Base-by-base conservation (phyloP, 92 coral and sea anemone genomes). In the Siderastrea radians region DNA sequence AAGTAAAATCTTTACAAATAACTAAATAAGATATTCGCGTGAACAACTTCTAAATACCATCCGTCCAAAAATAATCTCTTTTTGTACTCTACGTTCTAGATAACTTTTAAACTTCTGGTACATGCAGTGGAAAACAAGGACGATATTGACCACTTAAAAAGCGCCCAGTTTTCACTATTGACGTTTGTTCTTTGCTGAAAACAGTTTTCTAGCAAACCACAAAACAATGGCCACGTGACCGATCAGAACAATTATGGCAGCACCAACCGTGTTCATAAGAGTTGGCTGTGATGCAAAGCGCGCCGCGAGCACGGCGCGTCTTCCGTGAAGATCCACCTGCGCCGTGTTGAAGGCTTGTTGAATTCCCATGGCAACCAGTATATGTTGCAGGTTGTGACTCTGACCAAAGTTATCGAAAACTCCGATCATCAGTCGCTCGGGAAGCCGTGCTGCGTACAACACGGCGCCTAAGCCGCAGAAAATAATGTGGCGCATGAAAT, bases 311-410 rank as follows among this genome's bases (percentile, higher is more conserved):
- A 84, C 76, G 62, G 85, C 74, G 48, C 96, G 84, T 83, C 96
- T 79, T 44, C 83, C 80, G 67, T 86, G 79, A 90, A 95, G 93
- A 70, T 98, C 99, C 78, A 87, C 55, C 65, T 81, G 79, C 38
- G 95, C 93, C 1, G 98, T 91, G 13, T 89, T 82, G 70, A 95
- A 97, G 75, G 90, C 98, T 62, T 95, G 98, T 5, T 92, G 90
- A 49, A 96, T 90, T 1, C 99, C 99, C 78, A 98, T 70, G 15
- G 99, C 98, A 63, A 96, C 92, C 50, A 98, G 84, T 45, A 98
- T 92, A 72, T 98, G 99, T 67, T 94, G 87, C 60, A 98, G 88
- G 84, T 98, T 98, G 80, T 95, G 99, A 57, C 99, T 98, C 52
- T 98, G 96, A 7, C 99, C 98, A 58, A 94, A 70, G 65, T 89